Conservation (phyloP, 2,797 vertebrate species). For the Dermochelys coriacea region DNA sequence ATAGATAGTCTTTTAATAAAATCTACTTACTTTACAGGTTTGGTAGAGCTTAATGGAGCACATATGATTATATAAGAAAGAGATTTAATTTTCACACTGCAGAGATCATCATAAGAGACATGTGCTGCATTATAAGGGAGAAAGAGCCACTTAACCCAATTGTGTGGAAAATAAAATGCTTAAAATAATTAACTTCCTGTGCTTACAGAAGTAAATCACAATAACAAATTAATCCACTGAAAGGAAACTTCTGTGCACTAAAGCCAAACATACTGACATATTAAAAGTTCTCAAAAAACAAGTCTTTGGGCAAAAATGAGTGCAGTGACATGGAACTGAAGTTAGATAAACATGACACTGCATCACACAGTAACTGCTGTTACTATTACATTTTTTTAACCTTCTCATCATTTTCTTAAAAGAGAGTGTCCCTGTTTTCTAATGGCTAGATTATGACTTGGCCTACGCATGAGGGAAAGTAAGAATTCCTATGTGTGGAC, state of each 20-base stretch:
- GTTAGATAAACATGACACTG: background rate
- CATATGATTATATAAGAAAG: slow-evolving; percentile 32
- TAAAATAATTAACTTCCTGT: slow-evolving; percentile 40
- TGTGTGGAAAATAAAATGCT: slow-evolving; percentile 11
- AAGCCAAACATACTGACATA: background rate
- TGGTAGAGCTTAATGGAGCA: slow-evolving; percentile 6
- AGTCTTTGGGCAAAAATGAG: background rate
- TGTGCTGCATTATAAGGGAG: background rate
- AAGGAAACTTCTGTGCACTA: background rate
- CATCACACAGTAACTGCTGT: background rate
- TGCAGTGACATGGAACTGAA: background rate
- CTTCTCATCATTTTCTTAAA: background rate
- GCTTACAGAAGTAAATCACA: slow-evolving; percentile 1
- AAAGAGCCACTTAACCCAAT: background rate
- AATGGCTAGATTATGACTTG: background rate
- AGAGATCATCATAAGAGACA: background rate
- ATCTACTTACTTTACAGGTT: background rate
- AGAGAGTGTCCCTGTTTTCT: background rate
- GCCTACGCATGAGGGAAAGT: background rate
- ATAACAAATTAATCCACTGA: slow-evolving; percentile 16
- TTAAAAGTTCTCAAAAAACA: background rate
- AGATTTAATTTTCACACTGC: slow-evolving; percentile 26
- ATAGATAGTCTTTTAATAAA: background rate
- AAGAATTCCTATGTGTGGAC: background rate
- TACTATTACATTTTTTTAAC: background rate